Conservation (phyloP, 2,888 invertebrate genomes). For the Craniophora ligustri region DNA sequence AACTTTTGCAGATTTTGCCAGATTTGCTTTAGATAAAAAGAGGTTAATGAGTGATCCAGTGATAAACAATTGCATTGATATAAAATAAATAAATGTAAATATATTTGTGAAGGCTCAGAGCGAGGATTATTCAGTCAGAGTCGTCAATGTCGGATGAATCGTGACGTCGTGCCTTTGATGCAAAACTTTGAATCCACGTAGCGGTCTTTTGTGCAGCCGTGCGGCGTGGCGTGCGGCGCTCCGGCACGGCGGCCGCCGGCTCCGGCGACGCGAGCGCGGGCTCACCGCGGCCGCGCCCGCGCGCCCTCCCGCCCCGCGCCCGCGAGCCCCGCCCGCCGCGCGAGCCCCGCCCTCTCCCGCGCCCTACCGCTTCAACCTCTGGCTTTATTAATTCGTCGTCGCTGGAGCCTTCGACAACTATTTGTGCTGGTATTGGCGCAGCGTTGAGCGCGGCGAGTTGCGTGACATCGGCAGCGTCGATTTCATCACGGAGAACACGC, state of each 20-base stretch:
- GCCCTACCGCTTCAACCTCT: slow-evolving; percentile 35
- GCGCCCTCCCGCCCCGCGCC: slow-evolving; percentile 36
- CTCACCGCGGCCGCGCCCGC: slow-evolving; percentile 44
- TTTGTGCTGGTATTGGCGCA: slow-evolving; percentile 60
- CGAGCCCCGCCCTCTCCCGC: slow-evolving; percentile 53
- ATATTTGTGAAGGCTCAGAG: background rate
- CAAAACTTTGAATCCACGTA: slow-evolving; percentile 73
- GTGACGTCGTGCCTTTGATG: slow-evolving; percentile 63
- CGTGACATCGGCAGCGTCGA: slow-evolving; percentile 75
- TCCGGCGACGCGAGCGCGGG: slow-evolving; percentile 60
- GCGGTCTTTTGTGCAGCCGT: slow-evolving; percentile 74
- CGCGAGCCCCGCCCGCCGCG: slow-evolving; percentile 42
- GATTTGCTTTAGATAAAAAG: too few species aligned
- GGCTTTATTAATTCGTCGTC: slow-evolving; percentile 69
- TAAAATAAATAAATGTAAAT: too few species aligned
- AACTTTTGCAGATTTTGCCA: too few species aligned
- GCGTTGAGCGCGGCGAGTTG: slow-evolving; percentile 62
- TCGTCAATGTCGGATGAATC: slow-evolving; percentile 77
- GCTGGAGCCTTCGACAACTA: slow-evolving; percentile 71
- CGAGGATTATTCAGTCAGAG: slow-evolving; percentile 65
- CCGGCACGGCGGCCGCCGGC: slow-evolving; percentile 60
- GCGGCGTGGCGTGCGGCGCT: slow-evolving; percentile 80
- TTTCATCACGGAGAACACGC: slow-evolving; percentile 70
- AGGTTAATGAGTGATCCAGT: too few species aligned
- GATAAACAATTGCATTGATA: too few species aligned